Evolutionary conservation across 2,797 vertebrate species (phyloP).

Genomic region (Chrysocyon brachyurus): DNA sequence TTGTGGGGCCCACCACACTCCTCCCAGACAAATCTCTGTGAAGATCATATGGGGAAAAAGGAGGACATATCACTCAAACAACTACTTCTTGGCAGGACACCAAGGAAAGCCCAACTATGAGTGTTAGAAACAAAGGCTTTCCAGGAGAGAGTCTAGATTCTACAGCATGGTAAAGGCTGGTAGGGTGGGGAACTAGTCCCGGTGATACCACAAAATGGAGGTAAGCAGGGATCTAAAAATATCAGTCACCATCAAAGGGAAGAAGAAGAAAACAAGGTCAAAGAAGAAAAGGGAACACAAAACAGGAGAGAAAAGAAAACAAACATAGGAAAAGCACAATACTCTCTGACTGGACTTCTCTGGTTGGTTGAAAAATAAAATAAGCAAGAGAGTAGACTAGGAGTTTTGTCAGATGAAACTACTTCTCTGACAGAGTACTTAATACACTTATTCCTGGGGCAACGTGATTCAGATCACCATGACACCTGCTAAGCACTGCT

Average conservation of each 20-base stretch:
- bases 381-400: not conserved
- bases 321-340: conserved; percentile 31
- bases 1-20: conserved; percentile 69
- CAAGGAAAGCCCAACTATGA: not conserved
- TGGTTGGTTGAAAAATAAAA: not conserved
- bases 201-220: not conserved
- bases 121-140: not conserved
- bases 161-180: not conserved
- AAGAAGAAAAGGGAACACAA: not conserved
- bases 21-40: conserved; percentile 50
- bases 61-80: conserved; percentile 23
- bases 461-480: not conserved
- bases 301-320: not conserved
- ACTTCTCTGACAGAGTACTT: not conserved
- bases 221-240: not conserved
- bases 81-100: not conserved
- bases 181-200: not conserved
- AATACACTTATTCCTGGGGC: not conserved
- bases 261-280: not conserved
- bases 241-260: not conserved
- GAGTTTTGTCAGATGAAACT: not conserved
- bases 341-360: not conserved
- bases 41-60: conserved; percentile 52
- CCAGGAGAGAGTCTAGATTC: not conserved
- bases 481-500: not conserved